A percentile compares a stretch with the other conserved stretches of the same genome.
Conservation (phyloP, 2,888 invertebrate species). For the Podabrus alpinus region DNA sequence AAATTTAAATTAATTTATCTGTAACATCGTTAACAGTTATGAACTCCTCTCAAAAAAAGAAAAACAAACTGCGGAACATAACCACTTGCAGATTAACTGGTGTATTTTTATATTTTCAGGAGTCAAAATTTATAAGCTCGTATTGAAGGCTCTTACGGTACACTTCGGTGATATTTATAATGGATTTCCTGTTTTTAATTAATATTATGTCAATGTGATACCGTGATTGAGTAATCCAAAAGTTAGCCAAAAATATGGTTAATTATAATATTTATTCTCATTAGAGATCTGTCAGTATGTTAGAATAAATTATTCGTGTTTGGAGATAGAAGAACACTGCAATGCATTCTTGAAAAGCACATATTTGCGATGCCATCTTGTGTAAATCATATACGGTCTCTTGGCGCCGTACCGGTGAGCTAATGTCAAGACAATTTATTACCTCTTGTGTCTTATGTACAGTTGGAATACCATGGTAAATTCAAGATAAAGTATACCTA, state of each 20-base stretch:
- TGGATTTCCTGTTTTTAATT: no score
- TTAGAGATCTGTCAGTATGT: not conserved
- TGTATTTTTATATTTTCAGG: not conserved
- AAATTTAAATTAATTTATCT: not conserved
- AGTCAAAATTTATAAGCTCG: no score
- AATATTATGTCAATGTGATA: not conserved
- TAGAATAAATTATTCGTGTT: not conserved
- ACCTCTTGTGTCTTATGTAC: not conserved
- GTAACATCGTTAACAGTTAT: not conserved
- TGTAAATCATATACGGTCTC: slow-evolving; percentile 16
- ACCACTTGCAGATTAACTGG: not conserved
- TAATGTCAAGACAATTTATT: slow-evolving; percentile 18
- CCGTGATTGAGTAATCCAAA: not conserved
- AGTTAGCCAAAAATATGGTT: not conserved
- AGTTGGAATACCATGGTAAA: not conserved
- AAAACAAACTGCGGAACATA: not conserved
- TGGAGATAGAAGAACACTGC: not conserved
- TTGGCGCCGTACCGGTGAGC: slow-evolving; percentile 9
- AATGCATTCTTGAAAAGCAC: not conserved
- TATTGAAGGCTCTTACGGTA: not conserved
- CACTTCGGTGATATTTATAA: not conserved
- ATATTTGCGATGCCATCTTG: slow-evolving; percentile 10
- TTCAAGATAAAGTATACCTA: not conserved
- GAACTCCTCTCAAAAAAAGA: not conserved
- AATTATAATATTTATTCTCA: not conserved